These are phyloP conservation scores for Tenebrosternarchus preto DNA, from an alignment of 2,113 vertebrate genomes.

Conservation along the genomic window DNA sequence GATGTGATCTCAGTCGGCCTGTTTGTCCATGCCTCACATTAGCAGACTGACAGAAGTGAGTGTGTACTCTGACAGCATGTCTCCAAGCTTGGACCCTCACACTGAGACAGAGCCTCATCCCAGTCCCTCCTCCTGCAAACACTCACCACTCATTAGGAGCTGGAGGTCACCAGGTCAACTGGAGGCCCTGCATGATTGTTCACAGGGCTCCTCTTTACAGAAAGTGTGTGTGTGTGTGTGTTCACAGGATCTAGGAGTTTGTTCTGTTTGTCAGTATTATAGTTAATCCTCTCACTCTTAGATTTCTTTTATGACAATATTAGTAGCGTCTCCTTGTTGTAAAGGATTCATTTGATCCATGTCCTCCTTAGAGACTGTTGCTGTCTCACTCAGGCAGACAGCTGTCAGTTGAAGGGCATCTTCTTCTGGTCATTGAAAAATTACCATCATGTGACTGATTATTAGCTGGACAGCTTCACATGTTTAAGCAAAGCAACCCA, in stretches of 20 bases:
- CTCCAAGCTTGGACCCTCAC: slow-evolving; percentile 19
- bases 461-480: not conserved
- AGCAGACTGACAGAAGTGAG: slow-evolving; percentile 21
- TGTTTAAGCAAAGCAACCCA: not conserved
- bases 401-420: slow-evolving; percentile 25
- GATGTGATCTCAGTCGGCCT: not conserved
- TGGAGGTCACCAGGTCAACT: slow-evolving; percentile 2
- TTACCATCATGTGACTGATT: slow-evolving; percentile 3
- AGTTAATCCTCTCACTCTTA: not conserved
- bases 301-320: not conserved
- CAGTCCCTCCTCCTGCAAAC: not conserved
- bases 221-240: too few species aligned
- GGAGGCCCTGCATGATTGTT: not conserved
- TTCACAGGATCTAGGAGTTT: not conserved
- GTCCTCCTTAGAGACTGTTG: not conserved
- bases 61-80: slow-evolving; percentile 31
- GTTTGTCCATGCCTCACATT: slow-evolving; percentile 17
- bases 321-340: not conserved
- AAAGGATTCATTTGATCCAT: slow-evolving; percentile 28
- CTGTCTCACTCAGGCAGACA: slow-evolving; percentile 17
- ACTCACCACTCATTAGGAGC: slow-evolving; percentile 16
- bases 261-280: slow-evolving; percentile 6
- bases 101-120: slow-evolving; percentile 19
- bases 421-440: slow-evolving; percentile 28
- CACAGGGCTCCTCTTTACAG: not conserved